Base-by-base conservation (phyloP, 2,113 vertebrate genomes). In the Melanerpes aurifrons region DNA sequence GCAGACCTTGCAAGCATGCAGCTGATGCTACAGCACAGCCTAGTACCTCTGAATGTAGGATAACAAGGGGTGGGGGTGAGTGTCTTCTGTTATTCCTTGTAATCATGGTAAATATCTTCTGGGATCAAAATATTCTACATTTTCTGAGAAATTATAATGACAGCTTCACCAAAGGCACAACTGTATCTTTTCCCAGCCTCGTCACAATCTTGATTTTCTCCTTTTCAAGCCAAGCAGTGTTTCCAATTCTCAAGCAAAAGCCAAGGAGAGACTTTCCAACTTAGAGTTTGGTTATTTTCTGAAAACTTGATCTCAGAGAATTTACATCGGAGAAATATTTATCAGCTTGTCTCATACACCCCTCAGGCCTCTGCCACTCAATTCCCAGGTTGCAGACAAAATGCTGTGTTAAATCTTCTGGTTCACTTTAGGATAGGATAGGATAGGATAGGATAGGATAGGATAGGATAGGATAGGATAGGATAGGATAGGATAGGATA, bases 101-200 rank as follows among this genome's bases (percentile, higher is more conserved):
- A 76, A 69, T 64, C 85, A 92, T 85, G 62, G 72, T 71, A 86
- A 91, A 92, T 90, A 81, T 81, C 94, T 91, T 91, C 73, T 87
- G 54, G 21, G 53, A 91, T 92, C 77, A 95, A 95, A 92, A 91
- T 92, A 68, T 6, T 76, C 71, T 73, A 43, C 61, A 67, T 86
- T 91, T 94, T 48, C 76, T 91, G 80, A 90, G 72, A 88, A 91
- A 72, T 91, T 86, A 78, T 32, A 17, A 82, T 87, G 72, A 74
- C 62, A 83, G 7, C 56, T 86, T 92, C 74, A 92, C 72, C 69
- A 84, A 86, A 93, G 45, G n/a, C 67, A 92, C 32, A 79, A 88
- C 13, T 61, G 29, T 88, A 53, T 92, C 35, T 73, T 80, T 81
- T 84, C 85, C 79, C 70, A 87, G 26, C n/a, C 40, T 89, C 91